These are phyloP conservation scores for Amorpha juglandis DNA, from an alignment of 2,888 invertebrate genomes.

Conservation along the genomic window DNA sequence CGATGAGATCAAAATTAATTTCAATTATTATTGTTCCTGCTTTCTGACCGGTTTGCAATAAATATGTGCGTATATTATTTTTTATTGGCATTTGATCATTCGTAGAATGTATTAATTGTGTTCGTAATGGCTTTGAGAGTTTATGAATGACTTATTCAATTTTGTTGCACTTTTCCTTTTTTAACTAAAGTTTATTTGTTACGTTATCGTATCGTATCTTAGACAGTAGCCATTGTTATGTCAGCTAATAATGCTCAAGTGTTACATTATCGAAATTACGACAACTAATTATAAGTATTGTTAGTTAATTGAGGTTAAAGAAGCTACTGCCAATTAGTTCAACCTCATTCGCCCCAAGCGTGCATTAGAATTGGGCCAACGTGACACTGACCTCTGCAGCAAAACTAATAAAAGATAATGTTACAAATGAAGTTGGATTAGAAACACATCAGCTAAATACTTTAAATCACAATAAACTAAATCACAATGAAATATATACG, in stretches of 20 bases:
- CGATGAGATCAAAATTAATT: constrained; percentile 8
- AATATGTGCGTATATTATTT: constrained; percentile 16
- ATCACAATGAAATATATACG: no score
- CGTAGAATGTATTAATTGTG: constrained; percentile 6
- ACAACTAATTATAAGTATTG: background rate
- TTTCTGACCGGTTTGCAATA: constrained; percentile 24
- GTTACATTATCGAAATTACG: background rate
- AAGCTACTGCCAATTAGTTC: constrained; percentile 10
- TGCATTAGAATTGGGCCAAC: constrained; percentile 10
- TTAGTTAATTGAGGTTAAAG: constrained; percentile 16
- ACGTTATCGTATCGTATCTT: background rate
- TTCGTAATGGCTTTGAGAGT: background rate
- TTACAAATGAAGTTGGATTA: no score
- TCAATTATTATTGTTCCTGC: constrained; percentile 15
- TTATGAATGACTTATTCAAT: background rate
- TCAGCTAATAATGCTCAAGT: background rate
- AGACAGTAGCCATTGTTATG: background rate
- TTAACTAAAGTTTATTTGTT: background rate
- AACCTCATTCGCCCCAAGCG: background rate
- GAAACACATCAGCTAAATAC: no score
- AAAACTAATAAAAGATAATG: background rate
- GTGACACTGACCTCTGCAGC: background rate
- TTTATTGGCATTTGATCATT: constrained; percentile 12
- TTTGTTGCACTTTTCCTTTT: constrained; percentile 12
- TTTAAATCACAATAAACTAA: no score